Evolutionary conservation across 2,113 vertebrate genomes (phyloP).

Genomic region (Chionomys nivalis): DNA sequence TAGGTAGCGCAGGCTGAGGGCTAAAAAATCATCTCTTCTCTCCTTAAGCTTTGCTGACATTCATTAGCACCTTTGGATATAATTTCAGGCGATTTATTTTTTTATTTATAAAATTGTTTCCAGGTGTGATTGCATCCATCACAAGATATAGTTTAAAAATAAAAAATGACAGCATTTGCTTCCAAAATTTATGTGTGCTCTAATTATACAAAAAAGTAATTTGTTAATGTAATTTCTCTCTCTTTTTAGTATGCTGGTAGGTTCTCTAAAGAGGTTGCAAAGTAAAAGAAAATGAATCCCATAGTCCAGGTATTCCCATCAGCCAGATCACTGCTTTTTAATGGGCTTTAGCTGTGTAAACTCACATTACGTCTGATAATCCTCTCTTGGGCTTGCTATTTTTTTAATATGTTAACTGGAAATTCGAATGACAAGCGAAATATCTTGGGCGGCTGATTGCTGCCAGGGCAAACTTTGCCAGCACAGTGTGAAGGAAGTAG

Average conservation of each 20-base stretch:
- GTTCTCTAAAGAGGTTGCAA: slow-evolving; percentile 52
- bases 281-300: background rate
- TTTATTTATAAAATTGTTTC: slow-evolving; percentile 76
- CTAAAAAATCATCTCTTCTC: slow-evolving; percentile 64
- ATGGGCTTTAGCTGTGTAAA: background rate
- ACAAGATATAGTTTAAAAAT: slow-evolving; percentile 71
- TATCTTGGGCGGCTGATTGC: background rate
- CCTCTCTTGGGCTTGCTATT: slow-evolving; percentile 1
- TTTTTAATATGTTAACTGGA: slow-evolving; percentile 35
- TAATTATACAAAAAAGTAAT: slow-evolving; percentile 65
- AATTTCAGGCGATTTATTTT: slow-evolving; percentile 70
- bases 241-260: background rate
- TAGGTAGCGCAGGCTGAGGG: slow-evolving; percentile 55
- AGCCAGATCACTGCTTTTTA: background rate
- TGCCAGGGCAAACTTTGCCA: background rate
- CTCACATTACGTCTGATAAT: background rate
- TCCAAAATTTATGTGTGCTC: slow-evolving; percentile 62
- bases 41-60: slow-evolving; percentile 59
- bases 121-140: slow-evolving; percentile 72
- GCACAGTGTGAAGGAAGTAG: background rate
- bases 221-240: slow-evolving; percentile 59
- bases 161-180: slow-evolving; percentile 66
- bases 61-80: slow-evolving; percentile 71
- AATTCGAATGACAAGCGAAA: background rate
- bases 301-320: slow-evolving; percentile 1